Evolutionary conservation across 1,140 invertebrate species (phyloP).

Genomic region (Antheraea mylitta): DNA sequence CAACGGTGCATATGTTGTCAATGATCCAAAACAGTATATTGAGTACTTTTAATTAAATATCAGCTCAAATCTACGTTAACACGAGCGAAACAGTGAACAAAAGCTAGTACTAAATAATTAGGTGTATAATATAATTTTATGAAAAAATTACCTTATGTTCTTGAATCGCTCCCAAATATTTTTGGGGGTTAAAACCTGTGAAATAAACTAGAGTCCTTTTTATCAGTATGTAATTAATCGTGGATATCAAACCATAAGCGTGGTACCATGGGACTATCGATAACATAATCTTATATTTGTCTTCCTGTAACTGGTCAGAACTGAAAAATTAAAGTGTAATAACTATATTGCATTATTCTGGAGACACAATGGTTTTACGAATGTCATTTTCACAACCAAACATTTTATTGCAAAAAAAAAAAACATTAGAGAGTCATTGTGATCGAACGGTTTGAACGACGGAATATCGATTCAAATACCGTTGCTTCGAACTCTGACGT

Average conservation of each 20-base stretch:
- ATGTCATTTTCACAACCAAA: not conserved
- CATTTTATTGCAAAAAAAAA: too few relatives aligned
- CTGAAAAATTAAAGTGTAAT: not conserved
- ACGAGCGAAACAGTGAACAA: too few relatives aligned
- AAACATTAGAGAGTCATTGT: too few relatives aligned
- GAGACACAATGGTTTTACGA: not conserved
- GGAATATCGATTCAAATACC: too few relatives aligned
- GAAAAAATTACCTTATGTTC: slow-evolving; percentile 50
- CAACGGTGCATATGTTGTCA: too few relatives aligned
- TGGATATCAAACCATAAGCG: slow-evolving; percentile 45
- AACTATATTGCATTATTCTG: not conserved
- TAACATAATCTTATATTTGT: slow-evolving; percentile 17
- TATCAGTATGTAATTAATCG: slow-evolving; percentile 35
- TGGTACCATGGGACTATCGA: slow-evolving; percentile 53
- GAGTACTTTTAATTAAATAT: too few relatives aligned
- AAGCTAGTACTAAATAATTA: too few relatives aligned
- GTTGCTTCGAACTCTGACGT: too few relatives aligned
- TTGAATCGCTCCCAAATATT: slow-evolving; percentile 51
- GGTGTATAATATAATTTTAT: not conserved
- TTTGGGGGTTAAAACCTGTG: slow-evolving; percentile 38
- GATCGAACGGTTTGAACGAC: too few relatives aligned
- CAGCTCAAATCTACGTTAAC: too few relatives aligned
- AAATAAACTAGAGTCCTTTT: slow-evolving; percentile 42
- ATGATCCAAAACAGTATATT: too few relatives aligned
- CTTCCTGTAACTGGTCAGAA: not conserved